Evolutionary conservation across 2,113 vertebrate species (phyloP).

Genomic region (Elephantulus edwardii): DNA sequence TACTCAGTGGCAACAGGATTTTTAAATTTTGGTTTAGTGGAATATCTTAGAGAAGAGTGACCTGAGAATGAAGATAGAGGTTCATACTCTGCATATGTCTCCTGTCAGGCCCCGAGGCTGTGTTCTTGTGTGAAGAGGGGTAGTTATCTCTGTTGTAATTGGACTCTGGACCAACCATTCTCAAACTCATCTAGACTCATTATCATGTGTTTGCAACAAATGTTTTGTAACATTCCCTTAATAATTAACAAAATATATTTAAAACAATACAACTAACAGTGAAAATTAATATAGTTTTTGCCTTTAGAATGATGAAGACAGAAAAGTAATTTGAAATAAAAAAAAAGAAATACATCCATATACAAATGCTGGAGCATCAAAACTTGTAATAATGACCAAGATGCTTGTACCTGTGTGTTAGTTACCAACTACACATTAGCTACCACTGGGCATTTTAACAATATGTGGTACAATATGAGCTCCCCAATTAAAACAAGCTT

Average conservation of each 20-base stretch:
- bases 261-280: not conserved
- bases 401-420: not conserved
- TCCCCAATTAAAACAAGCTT: no score
- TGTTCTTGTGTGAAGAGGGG: not conserved
- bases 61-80: not conserved
- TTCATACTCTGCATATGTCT: no score
- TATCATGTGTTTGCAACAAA: not conserved
- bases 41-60: not conserved
- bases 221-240: not conserved
- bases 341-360: no score
- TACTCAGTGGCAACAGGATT: not conserved
- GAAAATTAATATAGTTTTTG: not conserved
- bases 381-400: not conserved
- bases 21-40: not conserved
- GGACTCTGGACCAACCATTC: not conserved
- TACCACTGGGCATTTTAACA: not conserved
- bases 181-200: no score
- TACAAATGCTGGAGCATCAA: not conserved
- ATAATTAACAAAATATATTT: not conserved
- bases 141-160: not conserved
- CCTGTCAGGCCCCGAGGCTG: not conserved
- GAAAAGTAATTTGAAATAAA: no score
- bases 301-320: not conserved
- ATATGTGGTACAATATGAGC: not conserved
- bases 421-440: not conserved